Evolutionary conservation across 2,888 invertebrate genomes (phyloP).

Genomic region (Exephanes ischioxanthus): DNA sequence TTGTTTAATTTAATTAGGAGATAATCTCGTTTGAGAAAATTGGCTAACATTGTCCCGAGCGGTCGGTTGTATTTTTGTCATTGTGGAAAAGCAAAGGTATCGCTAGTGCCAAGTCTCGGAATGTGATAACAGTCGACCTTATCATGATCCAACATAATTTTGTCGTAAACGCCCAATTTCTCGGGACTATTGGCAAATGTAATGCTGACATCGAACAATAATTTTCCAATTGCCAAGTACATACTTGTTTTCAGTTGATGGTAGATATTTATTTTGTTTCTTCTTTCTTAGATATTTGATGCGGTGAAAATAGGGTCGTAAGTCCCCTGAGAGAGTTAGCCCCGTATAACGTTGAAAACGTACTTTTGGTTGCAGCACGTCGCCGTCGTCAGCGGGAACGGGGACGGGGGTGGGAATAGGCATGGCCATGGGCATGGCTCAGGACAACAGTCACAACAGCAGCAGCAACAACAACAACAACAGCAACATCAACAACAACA

Average conservation of each 20-base stretch:
- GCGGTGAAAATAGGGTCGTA: background rate
- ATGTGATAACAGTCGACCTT: too few species aligned
- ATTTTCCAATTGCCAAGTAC: background rate
- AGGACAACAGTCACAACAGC: conserved; percentile 73
- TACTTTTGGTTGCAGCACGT: conserved; percentile 84
- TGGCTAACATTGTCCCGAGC: too few species aligned
- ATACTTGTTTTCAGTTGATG: background rate
- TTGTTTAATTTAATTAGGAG: background rate
- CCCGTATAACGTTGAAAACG: conserved; percentile 71
- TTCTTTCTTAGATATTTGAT: background rate
- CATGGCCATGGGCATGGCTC: conserved; percentile 75
- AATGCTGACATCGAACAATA: background rate
- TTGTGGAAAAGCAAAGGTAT: background rate
- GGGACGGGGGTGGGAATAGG: conserved; percentile 77
- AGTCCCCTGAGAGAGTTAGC: conserved; percentile 56
- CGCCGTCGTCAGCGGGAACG: conserved; percentile 82
- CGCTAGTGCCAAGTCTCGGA: too few species aligned
- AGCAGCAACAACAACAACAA: conserved; percentile 73
- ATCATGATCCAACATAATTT: too few species aligned
- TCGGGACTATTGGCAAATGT: background rate
- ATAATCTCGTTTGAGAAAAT: background rate
- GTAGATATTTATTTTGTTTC: background rate
- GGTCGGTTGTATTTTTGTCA: background rate
- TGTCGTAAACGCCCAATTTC: too few species aligned
- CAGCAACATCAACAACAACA: conserved; percentile 75